A percentile compares a stretch with the other conserved stretches of the same genome.
phyloP scores from a whole-genome alignment of 2,113 vertebrate genomes.

The Meleagris gallopavo region DNA sequence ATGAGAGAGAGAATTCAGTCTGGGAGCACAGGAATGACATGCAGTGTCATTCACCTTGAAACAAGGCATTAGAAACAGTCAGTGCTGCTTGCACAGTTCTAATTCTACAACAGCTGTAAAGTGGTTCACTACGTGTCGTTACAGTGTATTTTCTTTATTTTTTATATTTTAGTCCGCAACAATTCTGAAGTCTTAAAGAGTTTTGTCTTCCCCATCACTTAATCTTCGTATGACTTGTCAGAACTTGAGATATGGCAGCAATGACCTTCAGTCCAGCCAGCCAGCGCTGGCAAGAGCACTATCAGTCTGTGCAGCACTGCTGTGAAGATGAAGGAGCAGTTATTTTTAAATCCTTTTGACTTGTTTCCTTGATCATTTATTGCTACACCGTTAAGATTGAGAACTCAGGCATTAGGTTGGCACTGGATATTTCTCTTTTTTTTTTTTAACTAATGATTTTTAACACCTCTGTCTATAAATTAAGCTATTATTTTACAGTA shows the following conservation, averaged over 20 bases:
- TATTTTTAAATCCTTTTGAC: background rate
- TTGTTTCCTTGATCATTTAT: background rate
- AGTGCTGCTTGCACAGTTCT: background rate
- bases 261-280: background rate
- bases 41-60: background rate
- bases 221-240: background rate
- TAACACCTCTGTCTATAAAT: background rate
- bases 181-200: background rate
- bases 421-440: background rate
- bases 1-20: background rate
- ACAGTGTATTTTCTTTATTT: background rate
- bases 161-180: background rate
- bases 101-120: background rate
- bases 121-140: background rate
- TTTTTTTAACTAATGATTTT: background rate
- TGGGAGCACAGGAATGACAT: rapidly evolving
- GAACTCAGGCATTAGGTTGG: background rate
- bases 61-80: background rate
- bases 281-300: background rate
- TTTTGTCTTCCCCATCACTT: background rate
- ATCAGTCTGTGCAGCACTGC: background rate
- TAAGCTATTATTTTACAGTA: background rate
- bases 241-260: background rate
- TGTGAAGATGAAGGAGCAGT: background rate
- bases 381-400: background rate